Evolutionary conservation across 2,888 invertebrate species (phyloP), one percentile per base, ranked within the genome.

Genomic region (Hypomecis atomaria): DNA sequence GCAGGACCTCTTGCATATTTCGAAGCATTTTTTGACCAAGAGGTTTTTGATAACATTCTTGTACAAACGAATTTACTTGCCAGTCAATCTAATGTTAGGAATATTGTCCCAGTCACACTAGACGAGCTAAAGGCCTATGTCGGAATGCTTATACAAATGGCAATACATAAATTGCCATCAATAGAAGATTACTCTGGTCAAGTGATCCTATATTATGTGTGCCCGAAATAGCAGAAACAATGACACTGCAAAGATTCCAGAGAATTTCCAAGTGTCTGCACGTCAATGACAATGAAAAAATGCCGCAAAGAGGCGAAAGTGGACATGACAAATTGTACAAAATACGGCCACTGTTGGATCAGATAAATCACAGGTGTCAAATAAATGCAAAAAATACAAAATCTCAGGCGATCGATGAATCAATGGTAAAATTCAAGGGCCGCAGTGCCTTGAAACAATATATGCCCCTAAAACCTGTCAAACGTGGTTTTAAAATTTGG

Each of bases 201-300:
- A 64, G 49, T 59, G 49, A 63, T 43, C 59, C 63, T 43, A 34
- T 59, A 60, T 57, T 56, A 61, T 54, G 54, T 55, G 64, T 59
- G 42, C 38, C 47, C n/a, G 64, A 67, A 55, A 67, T 64, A 47
- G 59, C 64, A 55, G 64, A 67, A 34, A 62, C 52, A 33, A 67
- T 61, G 55, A 64, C 67, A 47, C 45, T 64, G 48, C 44, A 67
- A 56, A 62, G 59, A 59, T 67, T 67, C 42, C 59, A 66, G 53
- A 56, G 59, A 38, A 59, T 54, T 55, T 37, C 59, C 43, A 58
- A 59, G 53, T 59, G 33, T 49, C 59, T 66, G 53, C 62, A 66
- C 50, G 9, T 66, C 55, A 66, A 62, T 52, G 59, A 65, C 52
- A 67, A 67, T 56, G 43, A 40, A 54, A 50, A 34, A 52, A 61